Evolutionary conservation across 2,888 invertebrate species (phyloP), one percentile per base, ranked within the genome.

Genomic region (Phrixothrix hirtus): DNA sequence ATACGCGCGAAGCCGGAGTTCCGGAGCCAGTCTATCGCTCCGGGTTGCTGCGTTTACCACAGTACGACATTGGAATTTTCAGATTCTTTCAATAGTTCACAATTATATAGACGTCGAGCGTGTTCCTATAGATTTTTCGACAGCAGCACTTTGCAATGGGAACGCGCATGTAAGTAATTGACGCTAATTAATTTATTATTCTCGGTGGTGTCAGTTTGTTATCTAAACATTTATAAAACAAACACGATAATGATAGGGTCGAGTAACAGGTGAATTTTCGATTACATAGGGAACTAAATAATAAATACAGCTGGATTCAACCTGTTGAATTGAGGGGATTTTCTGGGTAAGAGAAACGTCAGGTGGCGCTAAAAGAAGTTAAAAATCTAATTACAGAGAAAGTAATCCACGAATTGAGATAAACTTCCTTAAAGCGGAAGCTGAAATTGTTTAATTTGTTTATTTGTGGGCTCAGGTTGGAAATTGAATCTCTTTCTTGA

Each of bases 311-410:
- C 48, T 59, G 50, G 62, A 59, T 50, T 58, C 69, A 70, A 73
- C 73, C 73, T 73, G 73, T 73, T 73, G 73, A 71, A 64, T 68
- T 63, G 60, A 51, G 49, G 57, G 61, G 63, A 52, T 56, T 58
- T 42, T 37, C 39, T 31, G 13, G 26, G 29, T 14, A 43, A 10
- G 45, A 34, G 41, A 43, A 32, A 32, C 46, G 45, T 27, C 59
- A 61, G 60, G 62, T 60, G 59, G 36, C 46, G 41, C 7, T 35
- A 34, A 34, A 46, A 46, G 39, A 54, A 35, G 42, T 48, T 43
- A 52, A 65, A 61, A 58, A 60, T 56, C 62, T 65, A 66, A 67
- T 65, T 60, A 66, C 60, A 57, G 57, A 48, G 38, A 46, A 52
- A 56, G 60, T 65, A 67, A 68, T 63, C 63, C 60, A 44, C 53